Evolutionary conservation across 2,888 invertebrate species (phyloP).

Genomic region (Synanthedon myopaeformis): DNA sequence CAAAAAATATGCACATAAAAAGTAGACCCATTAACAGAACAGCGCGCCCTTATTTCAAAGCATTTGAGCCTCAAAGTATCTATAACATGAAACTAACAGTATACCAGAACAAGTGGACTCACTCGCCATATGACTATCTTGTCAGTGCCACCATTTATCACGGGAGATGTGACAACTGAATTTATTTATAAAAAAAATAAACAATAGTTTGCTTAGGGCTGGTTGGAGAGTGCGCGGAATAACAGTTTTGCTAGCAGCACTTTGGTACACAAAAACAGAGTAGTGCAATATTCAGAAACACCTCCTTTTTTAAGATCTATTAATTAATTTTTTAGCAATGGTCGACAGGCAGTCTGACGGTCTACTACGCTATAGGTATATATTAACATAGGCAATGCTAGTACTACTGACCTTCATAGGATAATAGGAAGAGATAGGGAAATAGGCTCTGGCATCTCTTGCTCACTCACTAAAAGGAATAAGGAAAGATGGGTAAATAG

Average conservation of each 20-base stretch:
- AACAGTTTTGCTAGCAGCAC: slow-evolving; percentile 39
- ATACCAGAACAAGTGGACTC: slow-evolving; percentile 44
- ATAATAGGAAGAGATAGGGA: too few species aligned
- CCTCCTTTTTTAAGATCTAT: too few species aligned
- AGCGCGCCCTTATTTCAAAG: slow-evolving; percentile 12
- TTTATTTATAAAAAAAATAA: slow-evolving; percentile 65
- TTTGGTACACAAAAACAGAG: slow-evolving; percentile 19
- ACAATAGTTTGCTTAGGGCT: slow-evolving; percentile 47
- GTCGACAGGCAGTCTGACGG: too few species aligned
- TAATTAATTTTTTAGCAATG: too few species aligned
- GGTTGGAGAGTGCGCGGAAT: slow-evolving; percentile 33
- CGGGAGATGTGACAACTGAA: slow-evolving; percentile 64
- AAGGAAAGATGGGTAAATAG: too few species aligned
- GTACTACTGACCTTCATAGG: too few species aligned
- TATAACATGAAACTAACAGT: slow-evolving; percentile 15
- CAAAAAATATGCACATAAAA: slow-evolving; percentile 3
- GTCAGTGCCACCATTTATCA: slow-evolving; percentile 62
- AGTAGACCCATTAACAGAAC: slow-evolving; percentile 3
- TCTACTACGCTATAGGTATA: too few species aligned
- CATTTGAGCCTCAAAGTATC: slow-evolving; percentile 15
- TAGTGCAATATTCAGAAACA: slow-evolving; percentile 1
- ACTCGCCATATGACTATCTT: slow-evolving; percentile 61
- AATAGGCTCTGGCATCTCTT: too few species aligned
- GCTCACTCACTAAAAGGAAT: too few species aligned
- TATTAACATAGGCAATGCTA: too few species aligned